Conservation (phyloP, 2,797 vertebrate genomes). For the Sebastes cheni region DNA sequence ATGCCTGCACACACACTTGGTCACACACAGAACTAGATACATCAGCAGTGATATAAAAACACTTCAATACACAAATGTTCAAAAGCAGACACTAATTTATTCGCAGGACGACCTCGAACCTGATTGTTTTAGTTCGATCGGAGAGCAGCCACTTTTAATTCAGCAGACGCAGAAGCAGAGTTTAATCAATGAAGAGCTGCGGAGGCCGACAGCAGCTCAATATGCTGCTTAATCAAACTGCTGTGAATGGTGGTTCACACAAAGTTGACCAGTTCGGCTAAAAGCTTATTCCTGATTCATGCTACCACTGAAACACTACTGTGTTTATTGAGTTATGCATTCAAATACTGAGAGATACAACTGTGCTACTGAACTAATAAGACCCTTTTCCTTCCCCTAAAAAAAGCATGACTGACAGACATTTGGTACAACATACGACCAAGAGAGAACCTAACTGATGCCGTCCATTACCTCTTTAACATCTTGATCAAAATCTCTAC, state of each 20-base stretch:
- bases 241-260: slow-evolving; percentile 26
- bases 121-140: not conserved
- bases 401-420: not conserved
- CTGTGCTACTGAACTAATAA: not conserved
- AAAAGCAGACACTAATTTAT: not conserved
- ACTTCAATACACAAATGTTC: not conserved
- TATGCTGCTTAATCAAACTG: slow-evolving; percentile 27
- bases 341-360: not conserved
- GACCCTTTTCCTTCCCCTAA: not conserved
- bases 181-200: slow-evolving; percentile 39
- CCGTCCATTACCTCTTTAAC: not conserved
- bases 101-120: not conserved
- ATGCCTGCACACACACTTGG: not conserved
- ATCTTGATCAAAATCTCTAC: not conserved
- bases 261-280: slow-evolving; percentile 17
- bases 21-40: not conserved
- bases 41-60: not conserved
- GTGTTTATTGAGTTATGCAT: not conserved
- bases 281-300: slow-evolving; percentile 14
- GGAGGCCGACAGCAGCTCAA: slow-evolving; percentile 32
- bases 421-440: not conserved
- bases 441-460: not conserved
- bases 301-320: not conserved
- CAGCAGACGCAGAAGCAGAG: not conserved
- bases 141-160: not conserved